Percentiles rank a stretch among this genome's conserved stretches.
phyloP scores from a whole-genome alignment of 2,888 invertebrate genomes.

The Tetranychus piercei region DNA sequence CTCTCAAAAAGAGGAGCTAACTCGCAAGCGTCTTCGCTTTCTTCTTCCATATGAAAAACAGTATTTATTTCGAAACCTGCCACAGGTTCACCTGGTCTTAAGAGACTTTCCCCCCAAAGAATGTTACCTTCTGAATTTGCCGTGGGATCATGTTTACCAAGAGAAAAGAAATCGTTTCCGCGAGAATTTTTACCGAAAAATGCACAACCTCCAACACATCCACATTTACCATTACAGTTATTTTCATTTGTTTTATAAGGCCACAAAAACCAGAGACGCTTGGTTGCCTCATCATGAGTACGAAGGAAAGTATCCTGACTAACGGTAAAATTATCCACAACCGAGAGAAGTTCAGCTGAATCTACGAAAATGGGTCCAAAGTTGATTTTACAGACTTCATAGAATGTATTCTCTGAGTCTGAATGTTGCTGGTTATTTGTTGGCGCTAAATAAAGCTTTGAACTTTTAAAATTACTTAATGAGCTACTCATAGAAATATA shows the following conservation, averaged over 20 bases:
- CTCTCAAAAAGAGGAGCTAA: constrained; percentile 3
- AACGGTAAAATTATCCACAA: constrained; percentile 24
- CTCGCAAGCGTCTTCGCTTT: neutral
- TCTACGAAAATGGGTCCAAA: constrained; percentile 75
- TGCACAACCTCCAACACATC: constrained; percentile 80
- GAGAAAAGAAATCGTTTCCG: constrained; percentile 64
- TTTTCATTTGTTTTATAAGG: constrained; percentile 35
- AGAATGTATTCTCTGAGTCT: constrained; percentile 41
- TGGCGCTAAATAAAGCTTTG: neutral
- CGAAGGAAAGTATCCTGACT: constrained; percentile 35
- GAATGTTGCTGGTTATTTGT: neutral
- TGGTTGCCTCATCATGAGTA: constrained; percentile 53
- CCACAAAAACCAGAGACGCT: constrained; percentile 89
- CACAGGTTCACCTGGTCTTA: constrained; percentile 52
- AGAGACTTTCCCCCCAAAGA: constrained; percentile 80
- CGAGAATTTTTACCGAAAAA: constrained; percentile 87
- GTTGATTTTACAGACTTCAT: constrained; percentile 75
- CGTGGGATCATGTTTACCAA: constrained; percentile 20
- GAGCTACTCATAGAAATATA: constrained; percentile 40
- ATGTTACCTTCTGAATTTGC: constrained; percentile 33
- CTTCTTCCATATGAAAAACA: neutral
- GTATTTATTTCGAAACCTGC: constrained; percentile 46
- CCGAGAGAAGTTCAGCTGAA: constrained; percentile 39
- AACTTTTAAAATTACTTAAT: neutral
- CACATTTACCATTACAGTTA: constrained; percentile 46